These are phyloP conservation scores for Limnephilus auricula DNA, from an alignment of 2,888 invertebrate genomes.

Conservation along the genomic window DNA sequence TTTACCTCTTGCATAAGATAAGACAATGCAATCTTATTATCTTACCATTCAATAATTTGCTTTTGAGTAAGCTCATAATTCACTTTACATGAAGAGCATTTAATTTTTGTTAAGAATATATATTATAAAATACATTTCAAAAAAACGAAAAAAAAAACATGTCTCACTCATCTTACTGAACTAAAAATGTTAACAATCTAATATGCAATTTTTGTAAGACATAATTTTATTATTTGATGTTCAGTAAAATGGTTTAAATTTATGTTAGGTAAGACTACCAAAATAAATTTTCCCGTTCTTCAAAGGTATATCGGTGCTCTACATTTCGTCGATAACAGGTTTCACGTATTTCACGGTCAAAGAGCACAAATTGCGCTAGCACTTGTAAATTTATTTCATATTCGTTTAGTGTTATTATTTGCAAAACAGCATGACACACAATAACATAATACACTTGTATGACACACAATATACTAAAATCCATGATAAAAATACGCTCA, in stretches of 20 bases:
- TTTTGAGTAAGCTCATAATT: not conserved
- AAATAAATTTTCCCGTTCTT: not conserved
- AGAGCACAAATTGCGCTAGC: not conserved
- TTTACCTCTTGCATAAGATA: not conserved
- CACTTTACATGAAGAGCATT: not conserved
- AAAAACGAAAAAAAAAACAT: no score
- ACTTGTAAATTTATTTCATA: not conserved
- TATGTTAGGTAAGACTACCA: not conserved
- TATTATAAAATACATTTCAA: not conserved
- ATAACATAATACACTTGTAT: not conserved
- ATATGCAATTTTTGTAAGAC: not conserved
- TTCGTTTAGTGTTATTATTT: not conserved
- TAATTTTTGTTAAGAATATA: not conserved
- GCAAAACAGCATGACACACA: not conserved
- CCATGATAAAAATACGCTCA: slow-evolving; percentile 10
- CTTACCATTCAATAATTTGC: not conserved
- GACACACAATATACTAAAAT: not conserved
- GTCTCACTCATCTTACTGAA: not conserved
- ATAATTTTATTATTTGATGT: not conserved
- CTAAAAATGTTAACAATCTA: not conserved
- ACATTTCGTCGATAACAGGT: not conserved
- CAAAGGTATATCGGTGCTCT: not conserved
- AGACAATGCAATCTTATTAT: not conserved
- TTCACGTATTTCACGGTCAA: not conserved
- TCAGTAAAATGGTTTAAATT: not conserved